Evolutionary conservation across 2,113 vertebrate genomes (phyloP).

Genomic region (Synchiropus splendidus): DNA sequence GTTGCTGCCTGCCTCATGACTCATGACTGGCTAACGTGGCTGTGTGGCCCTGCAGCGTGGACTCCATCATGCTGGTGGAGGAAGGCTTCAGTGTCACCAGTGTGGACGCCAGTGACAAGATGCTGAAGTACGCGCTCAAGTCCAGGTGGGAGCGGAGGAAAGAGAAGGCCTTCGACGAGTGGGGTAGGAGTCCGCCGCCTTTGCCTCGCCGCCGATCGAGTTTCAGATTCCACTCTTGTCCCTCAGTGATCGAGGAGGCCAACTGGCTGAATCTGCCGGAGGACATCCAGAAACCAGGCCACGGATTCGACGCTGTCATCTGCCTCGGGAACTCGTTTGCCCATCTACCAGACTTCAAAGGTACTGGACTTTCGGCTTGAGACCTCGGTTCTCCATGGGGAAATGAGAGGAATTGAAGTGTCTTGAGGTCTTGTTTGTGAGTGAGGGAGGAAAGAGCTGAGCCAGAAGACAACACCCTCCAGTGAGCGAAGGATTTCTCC

Average conservation of each 20-base stretch:
- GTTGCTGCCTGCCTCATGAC: too few species aligned
- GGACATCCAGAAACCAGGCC: slow-evolving; percentile 77
- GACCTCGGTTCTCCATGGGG: too few species aligned
- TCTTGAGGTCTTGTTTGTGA: too few species aligned
- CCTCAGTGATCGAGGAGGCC: slow-evolving; percentile 89
- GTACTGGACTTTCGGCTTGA: slow-evolving; percentile 51
- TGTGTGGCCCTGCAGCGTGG: slow-evolving; percentile 68
- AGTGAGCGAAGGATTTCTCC: too few species aligned
- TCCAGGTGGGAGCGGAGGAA: slow-evolving; percentile 88
- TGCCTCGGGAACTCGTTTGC: slow-evolving; percentile 97
- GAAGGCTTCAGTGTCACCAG: slow-evolving; percentile 86
- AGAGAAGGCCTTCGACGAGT: slow-evolving; percentile 83
- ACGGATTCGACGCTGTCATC: slow-evolving; percentile 89
- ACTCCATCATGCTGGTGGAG: slow-evolving; percentile 95
- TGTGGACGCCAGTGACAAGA: slow-evolving; percentile 96
- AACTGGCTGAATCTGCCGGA: slow-evolving; percentile 87
- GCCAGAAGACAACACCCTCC: too few species aligned
- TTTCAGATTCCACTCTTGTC: neutral
- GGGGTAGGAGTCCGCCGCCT: slow-evolving; percentile 67
- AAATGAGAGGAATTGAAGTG: too few species aligned
- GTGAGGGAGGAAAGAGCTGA: too few species aligned
- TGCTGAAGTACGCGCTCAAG: slow-evolving; percentile 94
- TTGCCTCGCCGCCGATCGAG: too few species aligned
- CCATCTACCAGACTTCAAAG: slow-evolving; percentile 95
- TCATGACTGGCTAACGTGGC: too few species aligned